These are phyloP conservation scores for Zele albiditarsus DNA, from an alignment of 2,888 invertebrate species.

Conservation along the genomic window DNA sequence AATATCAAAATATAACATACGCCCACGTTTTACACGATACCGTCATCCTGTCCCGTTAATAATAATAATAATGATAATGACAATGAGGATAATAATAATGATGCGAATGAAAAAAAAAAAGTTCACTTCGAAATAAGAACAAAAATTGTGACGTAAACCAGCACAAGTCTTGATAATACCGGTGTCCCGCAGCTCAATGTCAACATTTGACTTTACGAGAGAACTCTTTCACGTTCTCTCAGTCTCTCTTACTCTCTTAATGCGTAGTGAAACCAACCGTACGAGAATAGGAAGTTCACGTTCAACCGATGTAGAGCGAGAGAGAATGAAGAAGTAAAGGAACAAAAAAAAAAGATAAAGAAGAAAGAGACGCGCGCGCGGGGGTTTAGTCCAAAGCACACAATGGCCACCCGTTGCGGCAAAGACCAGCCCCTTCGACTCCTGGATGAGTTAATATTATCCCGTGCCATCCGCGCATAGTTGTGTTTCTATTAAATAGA, in stretches of 20 bases:
- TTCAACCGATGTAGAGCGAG: slow-evolving; percentile 48
- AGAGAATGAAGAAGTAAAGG: slow-evolving; percentile 15
- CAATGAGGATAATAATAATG: slow-evolving; percentile 52
- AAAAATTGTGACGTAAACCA: slow-evolving; percentile 39
- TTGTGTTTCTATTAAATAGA: slow-evolving; percentile 71
- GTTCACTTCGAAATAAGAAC: slow-evolving; percentile 41
- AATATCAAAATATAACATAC: slow-evolving; percentile 38
- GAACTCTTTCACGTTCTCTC: slow-evolving; percentile 55
- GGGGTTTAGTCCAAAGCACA: slow-evolving; percentile 60
- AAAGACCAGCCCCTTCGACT: slow-evolving; percentile 67
- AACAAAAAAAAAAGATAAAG: slow-evolving; percentile 43
- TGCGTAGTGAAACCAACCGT: slow-evolving; percentile 45
- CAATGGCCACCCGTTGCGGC: slow-evolving; percentile 70
- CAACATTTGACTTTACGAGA: slow-evolving; percentile 72
- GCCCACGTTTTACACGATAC: slow-evolving; percentile 53
- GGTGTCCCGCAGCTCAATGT: slow-evolving; percentile 69
- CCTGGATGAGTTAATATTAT: slow-evolving; percentile 70
- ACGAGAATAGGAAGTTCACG: slow-evolving; percentile 52
- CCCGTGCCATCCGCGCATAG: slow-evolving; percentile 61
- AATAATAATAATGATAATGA: slow-evolving; percentile 56
- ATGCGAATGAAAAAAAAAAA: slow-evolving; percentile 47
- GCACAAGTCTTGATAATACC: slow-evolving; percentile 40
- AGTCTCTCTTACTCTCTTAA: slow-evolving; percentile 46
- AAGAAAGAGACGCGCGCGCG: slow-evolving; percentile 56
- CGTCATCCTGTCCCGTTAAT: slow-evolving; percentile 46